Evolutionary conservation across 1,140 invertebrate species (phyloP).

Genomic region (Listronotus oregonensis): DNA sequence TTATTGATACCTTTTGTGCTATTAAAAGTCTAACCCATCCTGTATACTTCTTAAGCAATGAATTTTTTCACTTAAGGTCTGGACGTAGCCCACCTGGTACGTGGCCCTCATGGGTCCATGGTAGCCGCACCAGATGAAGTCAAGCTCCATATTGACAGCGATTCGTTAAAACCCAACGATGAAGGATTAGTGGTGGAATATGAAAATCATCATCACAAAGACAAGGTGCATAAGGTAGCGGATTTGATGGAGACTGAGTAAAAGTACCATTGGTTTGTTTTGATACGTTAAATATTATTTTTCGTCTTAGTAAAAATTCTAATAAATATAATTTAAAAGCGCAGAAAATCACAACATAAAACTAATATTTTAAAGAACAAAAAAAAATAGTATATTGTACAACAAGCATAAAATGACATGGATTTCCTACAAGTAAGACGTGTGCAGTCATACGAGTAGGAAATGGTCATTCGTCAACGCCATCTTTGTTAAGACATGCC

Average conservation of each 20-base stretch:
- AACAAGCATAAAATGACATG: too few species aligned
- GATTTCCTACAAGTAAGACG: too few species aligned
- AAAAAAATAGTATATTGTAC: too few species aligned
- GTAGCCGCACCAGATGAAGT: conserved; percentile 50
- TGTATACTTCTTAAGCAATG: too few species aligned
- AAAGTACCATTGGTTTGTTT: background rate
- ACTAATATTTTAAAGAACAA: too few species aligned
- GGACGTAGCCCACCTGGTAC: conserved; percentile 49
- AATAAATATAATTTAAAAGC: background rate
- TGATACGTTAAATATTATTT: background rate
- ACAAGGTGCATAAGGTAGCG: conserved; percentile 7
- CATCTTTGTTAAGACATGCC: too few species aligned
- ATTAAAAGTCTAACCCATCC: too few species aligned
- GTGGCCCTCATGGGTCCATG: conserved; percentile 54
- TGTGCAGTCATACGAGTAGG: too few species aligned
- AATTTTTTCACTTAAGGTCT: conserved; percentile 23
- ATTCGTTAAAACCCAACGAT: conserved; percentile 52
- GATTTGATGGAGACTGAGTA: conserved; percentile 18
- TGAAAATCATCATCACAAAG: conserved; percentile 46
- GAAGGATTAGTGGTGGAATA: conserved; percentile 53
- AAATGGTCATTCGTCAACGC: too few species aligned
- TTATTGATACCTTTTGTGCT: too few species aligned
- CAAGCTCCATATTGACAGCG: conserved; percentile 51
- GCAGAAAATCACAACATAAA: too few species aligned
- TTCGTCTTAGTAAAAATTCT: background rate